A percentile compares a stretch with the other conserved stretches of the same genome.
Conservation (phyloP, 2,797 vertebrate species). For the Thamnophis elegans region DNA sequence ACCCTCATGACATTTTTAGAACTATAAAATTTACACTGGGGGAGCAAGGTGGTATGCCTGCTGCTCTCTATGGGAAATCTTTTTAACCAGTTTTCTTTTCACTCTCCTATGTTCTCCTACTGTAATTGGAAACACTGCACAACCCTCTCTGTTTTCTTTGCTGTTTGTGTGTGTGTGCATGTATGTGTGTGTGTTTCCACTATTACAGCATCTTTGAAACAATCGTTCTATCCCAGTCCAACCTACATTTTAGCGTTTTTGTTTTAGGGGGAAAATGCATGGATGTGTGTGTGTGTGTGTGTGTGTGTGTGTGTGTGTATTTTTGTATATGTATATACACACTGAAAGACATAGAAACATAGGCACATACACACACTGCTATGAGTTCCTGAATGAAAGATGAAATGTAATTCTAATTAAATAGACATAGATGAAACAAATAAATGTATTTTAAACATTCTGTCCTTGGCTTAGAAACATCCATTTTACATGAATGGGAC, state of each 20-base stretch:
- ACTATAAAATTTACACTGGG: conserved; percentile 37
- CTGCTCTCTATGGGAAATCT: conserved; percentile 38
- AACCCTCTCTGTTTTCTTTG: conserved; percentile 44
- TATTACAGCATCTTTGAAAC: background rate
- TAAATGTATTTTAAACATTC: background rate
- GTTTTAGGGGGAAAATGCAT: background rate
- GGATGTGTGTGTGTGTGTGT: too few species aligned
- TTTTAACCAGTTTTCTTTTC: conserved; percentile 36
- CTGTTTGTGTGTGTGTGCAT: background rate
- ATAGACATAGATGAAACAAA: background rate
- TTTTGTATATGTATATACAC: background rate
- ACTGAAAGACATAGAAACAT: background rate
- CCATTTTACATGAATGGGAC: background rate
- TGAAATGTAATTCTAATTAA: background rate
- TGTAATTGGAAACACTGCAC: conserved; percentile 17
- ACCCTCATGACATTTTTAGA: conserved; percentile 36
- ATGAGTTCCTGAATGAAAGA: background rate
- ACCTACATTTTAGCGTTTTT: background rate
- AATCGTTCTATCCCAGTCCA: background rate
- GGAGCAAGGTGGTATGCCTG: conserved; percentile 41
- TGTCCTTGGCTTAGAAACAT: background rate
- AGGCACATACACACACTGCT: background rate
- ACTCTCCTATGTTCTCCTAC: conserved; percentile 40
- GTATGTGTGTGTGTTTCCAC: background rate
- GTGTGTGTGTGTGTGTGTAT: background rate